Evolutionary conservation across 1,140 invertebrate genomes (phyloP).

Genomic region (Colletes gigas): DNA sequence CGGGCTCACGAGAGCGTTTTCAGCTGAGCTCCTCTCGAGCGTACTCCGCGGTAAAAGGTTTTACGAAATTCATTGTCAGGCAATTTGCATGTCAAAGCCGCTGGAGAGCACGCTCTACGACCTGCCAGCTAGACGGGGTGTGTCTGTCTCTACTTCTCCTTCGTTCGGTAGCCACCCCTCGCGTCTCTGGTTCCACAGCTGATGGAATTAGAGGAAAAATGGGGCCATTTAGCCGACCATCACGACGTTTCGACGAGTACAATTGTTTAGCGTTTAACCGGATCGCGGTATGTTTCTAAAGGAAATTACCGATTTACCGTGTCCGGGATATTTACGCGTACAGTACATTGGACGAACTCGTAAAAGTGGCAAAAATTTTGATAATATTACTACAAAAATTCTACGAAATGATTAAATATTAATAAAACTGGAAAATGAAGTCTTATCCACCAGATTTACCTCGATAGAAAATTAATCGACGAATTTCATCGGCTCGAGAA

Average conservation of each 20-base stretch:
- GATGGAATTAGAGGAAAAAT: constrained; percentile 76
- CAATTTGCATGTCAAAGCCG: constrained; percentile 80
- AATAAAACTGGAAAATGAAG: too few relatives aligned
- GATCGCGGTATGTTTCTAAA: not conserved
- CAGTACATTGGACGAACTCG: too few relatives aligned
- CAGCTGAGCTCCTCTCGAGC: constrained; percentile 52
- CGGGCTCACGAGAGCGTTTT: constrained; percentile 53
- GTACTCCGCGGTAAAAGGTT: constrained; percentile 79
- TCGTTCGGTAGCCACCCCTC: constrained; percentile 55
- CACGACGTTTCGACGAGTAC: constrained; percentile 38
- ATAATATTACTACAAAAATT: too few relatives aligned
- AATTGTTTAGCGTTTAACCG: constrained; percentile 42
- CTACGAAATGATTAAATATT: too few relatives aligned
- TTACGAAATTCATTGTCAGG: constrained; percentile 81
- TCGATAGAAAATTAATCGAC: too few relatives aligned
- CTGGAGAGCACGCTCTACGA: constrained; percentile 63
- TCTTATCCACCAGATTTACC: too few relatives aligned
- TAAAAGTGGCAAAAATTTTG: too few relatives aligned
- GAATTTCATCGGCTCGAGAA: too few relatives aligned
- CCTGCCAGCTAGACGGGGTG: constrained; percentile 52
- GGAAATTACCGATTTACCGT: not conserved
- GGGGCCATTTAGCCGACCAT: constrained; percentile 68
- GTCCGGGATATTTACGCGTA: too few relatives aligned
- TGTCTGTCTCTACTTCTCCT: constrained; percentile 56
- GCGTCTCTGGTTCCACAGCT: constrained; percentile 58